Evolutionary conservation across 1,140 invertebrate species (phyloP).

Genomic region (Ceratosolen solmsi): DNA sequence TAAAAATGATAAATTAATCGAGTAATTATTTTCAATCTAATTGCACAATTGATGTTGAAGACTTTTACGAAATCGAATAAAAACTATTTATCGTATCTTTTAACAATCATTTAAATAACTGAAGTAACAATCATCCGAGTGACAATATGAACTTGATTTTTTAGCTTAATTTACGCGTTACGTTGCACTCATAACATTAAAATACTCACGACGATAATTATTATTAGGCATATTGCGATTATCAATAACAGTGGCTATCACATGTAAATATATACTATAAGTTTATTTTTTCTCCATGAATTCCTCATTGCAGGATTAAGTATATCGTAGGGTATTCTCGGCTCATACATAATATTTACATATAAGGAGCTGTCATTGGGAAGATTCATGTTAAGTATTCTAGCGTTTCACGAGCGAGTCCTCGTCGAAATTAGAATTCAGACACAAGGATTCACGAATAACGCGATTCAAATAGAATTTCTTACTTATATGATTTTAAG

Average conservation of each 20-base stretch:
- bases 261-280: not conserved
- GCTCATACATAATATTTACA: not conserved
- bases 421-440: not conserved
- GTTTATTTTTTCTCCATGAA: not conserved
- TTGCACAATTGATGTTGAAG: not conserved
- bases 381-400: conserved; percentile 4
- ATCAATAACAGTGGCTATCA: not conserved
- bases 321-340: not conserved
- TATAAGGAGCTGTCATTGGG: not conserved
- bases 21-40: no score
- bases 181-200: not conserved
- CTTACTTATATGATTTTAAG: not conserved
- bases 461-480: not conserved
- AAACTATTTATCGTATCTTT: not conserved
- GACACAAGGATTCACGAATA: not conserved
- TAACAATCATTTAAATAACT: not conserved
- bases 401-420: not conserved
- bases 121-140: not conserved
- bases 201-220: not conserved
- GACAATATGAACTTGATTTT: not conserved
- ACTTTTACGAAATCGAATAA: not conserved
- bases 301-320: not conserved
- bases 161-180: not conserved
- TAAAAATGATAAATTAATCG: no score
- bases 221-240: not conserved